Percentiles rank a stretch among this genome's conserved stretches.
phyloP scores from a whole-genome alignment of 2,113 vertebrate species.

The Chaetodon trifascialis region DNA sequence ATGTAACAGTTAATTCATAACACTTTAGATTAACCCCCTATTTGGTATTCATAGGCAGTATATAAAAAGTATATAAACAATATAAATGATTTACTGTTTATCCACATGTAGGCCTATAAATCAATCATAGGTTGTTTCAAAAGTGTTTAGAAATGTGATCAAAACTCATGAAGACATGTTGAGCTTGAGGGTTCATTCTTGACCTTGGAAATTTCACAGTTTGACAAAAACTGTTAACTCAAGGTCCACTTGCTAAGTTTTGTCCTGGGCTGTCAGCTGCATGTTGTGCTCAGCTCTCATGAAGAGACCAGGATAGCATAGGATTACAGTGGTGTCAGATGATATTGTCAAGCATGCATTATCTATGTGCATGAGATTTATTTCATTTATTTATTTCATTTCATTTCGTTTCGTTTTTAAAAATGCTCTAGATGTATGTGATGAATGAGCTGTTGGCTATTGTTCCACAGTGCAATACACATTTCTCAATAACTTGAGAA shows the following conservation, averaged over 20 bases:
- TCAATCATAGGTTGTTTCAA: background rate
- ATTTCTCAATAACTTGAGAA: conserved; percentile 1
- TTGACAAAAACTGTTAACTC: background rate
- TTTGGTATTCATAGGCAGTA: too few relatives aligned
- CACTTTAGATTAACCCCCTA: background rate
- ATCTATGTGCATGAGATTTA: too few relatives aligned
- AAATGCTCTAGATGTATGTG: background rate
- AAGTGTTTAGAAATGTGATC: background rate
- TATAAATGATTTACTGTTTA: background rate
- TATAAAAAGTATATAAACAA: background rate
- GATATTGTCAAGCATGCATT: too few relatives aligned
- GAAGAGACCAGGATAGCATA: background rate
- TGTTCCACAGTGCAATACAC: background rate
- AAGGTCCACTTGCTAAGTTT: background rate
- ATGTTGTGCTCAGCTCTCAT: background rate
- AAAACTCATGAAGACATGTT: background rate
- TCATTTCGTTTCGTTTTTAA: conserved; percentile 7
- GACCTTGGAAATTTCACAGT: background rate
- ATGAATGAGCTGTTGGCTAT: background rate
- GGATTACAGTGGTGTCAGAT: background rate
- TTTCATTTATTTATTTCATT: too few relatives aligned
- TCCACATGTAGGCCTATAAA: background rate
- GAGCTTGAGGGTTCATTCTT: background rate
- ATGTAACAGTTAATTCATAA: background rate
- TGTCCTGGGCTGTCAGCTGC: background rate